Percentiles rank a stretch among this genome's conserved stretches.
These are phyloP conservation scores for Typhlichthys eigenmanni DNA, from an alignment of 2,797 vertebrate genomes.

Conservation along the genomic window DNA sequence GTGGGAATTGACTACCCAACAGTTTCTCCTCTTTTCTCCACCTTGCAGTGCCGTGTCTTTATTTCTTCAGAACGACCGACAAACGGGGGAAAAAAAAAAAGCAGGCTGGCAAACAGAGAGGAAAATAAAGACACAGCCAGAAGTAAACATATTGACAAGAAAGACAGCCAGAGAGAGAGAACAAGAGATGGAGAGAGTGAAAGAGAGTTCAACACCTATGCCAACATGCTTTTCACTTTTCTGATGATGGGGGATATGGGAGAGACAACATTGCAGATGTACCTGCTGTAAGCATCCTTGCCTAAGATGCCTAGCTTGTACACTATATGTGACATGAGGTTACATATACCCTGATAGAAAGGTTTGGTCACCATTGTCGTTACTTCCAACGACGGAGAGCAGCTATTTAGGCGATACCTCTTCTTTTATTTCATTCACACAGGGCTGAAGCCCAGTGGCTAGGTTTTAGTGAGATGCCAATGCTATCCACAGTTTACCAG, in stretches of 20 bases:
- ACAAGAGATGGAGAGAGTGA: conserved; percentile 41
- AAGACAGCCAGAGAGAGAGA: neutral
- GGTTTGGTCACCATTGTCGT: too few species aligned
- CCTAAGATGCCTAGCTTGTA: too few species aligned
- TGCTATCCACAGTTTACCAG: conserved; percentile 46
- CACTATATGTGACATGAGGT: too few species aligned
- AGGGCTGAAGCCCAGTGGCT: conserved; percentile 48
- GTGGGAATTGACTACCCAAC: neutral
- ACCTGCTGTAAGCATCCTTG: too few species aligned
- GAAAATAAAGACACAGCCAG: neutral
- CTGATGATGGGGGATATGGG: too few species aligned
- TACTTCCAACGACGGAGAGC: neutral
- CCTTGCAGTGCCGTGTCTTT: too few species aligned
- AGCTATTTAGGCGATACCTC: conserved; percentile 57
- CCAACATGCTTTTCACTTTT: too few species aligned
- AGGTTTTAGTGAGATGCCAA: conserved; percentile 54
- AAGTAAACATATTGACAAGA: neutral
- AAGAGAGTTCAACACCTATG: conserved; percentile 19
- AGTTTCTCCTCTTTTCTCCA: too few species aligned
- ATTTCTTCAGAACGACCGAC: neutral
- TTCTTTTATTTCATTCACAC: conserved; percentile 64
- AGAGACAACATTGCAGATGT: too few species aligned
- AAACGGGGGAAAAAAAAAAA: neutral
- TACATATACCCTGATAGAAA: too few species aligned
- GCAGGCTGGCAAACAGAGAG: neutral